Percentiles rank a stretch among this genome's conserved stretches.
Evolutionary conservation across 2,113 vertebrate genomes (phyloP).

Genomic region (Sylvietta virens): DNA sequence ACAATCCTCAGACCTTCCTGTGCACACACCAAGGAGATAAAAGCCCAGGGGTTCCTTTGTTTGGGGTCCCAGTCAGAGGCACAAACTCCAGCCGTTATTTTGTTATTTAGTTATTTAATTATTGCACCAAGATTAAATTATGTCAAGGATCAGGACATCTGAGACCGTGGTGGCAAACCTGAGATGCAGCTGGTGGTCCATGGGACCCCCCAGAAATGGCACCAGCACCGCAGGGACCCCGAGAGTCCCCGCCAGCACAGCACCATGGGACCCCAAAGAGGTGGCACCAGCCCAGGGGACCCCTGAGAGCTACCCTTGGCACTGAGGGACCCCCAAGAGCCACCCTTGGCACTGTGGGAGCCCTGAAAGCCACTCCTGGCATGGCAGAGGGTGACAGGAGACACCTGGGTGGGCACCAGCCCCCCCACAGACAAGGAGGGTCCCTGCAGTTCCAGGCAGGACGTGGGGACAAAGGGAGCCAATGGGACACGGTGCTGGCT

Average conservation of each 20-base stretch:
- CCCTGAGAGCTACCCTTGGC: not conserved
- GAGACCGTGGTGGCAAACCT: fast-evolving
- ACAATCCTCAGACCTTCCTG: not conserved
- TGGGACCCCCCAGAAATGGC: not conserved
- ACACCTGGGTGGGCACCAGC: not conserved
- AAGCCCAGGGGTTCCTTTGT: not conserved
- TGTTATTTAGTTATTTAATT: not conserved
- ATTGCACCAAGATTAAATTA: not conserved
- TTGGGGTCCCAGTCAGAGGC: not conserved
- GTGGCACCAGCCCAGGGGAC: not conserved
- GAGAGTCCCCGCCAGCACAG: too few species aligned
- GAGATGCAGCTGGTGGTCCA: not conserved
- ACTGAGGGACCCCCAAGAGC: not conserved
- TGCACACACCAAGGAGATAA: fast-evolving
- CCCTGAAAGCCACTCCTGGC: not conserved
- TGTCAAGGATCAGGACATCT: too few species aligned
- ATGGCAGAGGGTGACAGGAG: not conserved
- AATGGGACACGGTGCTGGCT: fast-evolving
- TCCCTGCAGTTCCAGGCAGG: fast-evolving
- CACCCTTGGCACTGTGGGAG: not conserved
- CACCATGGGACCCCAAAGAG: not conserved
- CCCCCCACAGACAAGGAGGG: fast-evolving
- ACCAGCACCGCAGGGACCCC: not conserved
- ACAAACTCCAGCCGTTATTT: not conserved
- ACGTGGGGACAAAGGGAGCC: not conserved